Percentiles rank a stretch among this genome's conserved stretches.
phyloP scores from a whole-genome alignment of 2,113 vertebrate species.

The Formicarius rufipectus region DNA sequence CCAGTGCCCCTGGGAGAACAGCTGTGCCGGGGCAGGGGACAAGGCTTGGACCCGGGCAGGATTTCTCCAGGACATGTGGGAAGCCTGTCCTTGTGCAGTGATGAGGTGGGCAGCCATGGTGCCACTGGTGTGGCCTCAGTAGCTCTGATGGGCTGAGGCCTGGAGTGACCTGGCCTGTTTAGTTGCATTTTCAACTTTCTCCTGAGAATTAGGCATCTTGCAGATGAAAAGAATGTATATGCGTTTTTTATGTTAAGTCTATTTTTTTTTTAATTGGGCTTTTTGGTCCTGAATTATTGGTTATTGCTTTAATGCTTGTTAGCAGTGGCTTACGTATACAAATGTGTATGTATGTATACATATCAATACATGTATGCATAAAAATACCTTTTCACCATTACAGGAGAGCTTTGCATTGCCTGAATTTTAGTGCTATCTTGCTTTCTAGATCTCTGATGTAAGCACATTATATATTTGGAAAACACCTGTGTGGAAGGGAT shows the following conservation, averaged over 20 bases:
- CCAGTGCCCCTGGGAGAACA: neutral
- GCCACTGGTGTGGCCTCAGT: accelerated
- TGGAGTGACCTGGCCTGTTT: accelerated
- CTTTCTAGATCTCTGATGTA: neutral
- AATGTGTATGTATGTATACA: accelerated
- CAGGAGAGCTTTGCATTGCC: neutral
- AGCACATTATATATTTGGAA: neutral
- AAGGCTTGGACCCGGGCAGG: accelerated
- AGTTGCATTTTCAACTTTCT: neutral
- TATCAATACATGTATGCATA: neutral
- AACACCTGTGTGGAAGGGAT: neutral
- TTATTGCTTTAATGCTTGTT: neutral
- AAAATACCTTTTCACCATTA: neutral
- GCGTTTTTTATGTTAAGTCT: neutral
- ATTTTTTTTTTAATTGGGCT: neutral
- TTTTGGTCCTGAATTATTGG: neutral
- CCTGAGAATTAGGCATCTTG: neutral
- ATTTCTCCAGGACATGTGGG: neutral
- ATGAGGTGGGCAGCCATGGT: neutral
- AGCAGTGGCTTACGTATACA: neutral
- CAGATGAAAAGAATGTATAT: neutral
- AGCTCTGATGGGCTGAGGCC: neutral
- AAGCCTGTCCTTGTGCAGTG: too few species aligned
- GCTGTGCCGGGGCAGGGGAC: accelerated
- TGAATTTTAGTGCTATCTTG: neutral